phyloP scores from a whole-genome alignment of 2,797 vertebrate species.

The Pseudotriccus pelzelni region DNA sequence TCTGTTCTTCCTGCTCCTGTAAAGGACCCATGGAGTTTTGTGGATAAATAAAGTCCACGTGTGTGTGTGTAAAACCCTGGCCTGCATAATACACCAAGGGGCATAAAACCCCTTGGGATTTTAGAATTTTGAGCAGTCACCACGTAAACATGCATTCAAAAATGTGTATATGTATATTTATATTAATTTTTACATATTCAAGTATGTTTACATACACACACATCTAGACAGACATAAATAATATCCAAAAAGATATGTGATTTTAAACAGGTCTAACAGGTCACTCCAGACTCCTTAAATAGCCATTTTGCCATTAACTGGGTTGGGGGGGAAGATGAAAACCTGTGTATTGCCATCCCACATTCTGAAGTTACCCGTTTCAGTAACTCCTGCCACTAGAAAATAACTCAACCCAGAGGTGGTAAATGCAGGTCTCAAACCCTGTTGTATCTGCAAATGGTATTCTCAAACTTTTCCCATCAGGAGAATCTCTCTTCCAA shows the following conservation, averaged over 20 bases:
- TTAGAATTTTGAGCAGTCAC: not conserved
- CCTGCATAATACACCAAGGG: not conserved
- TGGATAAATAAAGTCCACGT: not conserved
- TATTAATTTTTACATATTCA: not conserved
- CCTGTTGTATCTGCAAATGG: not conserved
- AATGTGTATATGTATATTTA: not conserved
- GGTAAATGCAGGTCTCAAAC: not conserved
- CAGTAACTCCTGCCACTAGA: not conserved
- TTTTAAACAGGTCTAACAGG: not conserved
- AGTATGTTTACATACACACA: not conserved
- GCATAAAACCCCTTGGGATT: accelerated
- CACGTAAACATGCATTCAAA: not conserved
- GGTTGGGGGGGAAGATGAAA: not conserved
- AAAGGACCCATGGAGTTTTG: not conserved
- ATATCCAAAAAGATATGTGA: not conserved
- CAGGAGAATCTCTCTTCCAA: not conserved
- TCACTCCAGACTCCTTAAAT: not conserved
- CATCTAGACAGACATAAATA: not conserved
- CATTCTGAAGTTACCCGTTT: not conserved
- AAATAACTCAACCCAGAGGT: not conserved
- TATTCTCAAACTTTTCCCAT: not conserved
- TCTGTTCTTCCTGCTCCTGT: not conserved
- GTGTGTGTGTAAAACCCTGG: not conserved
- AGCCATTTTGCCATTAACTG: not conserved
- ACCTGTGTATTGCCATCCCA: not conserved